Percentiles rank a stretch among this genome's conserved stretches.
phyloP scores from a whole-genome alignment of 2,888 invertebrate genomes.

The Scaptodrosophila latifasciaeformis region DNA sequence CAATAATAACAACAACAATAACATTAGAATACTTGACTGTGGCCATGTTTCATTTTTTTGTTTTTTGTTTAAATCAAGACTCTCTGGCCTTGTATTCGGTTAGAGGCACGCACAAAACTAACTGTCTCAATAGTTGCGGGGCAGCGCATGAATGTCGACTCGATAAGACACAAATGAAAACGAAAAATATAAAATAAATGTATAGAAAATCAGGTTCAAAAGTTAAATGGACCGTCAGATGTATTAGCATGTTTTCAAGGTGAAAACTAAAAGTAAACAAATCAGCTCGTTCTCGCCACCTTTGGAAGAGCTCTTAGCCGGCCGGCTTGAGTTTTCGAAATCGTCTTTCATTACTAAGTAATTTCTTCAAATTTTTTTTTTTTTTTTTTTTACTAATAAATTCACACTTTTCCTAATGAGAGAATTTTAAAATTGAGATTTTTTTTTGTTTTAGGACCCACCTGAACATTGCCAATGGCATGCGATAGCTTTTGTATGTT shows the following conservation, averaged over 20 bases:
- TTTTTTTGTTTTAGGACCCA: conserved; percentile 74
- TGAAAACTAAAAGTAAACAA: conserved; percentile 43
- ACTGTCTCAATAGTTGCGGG: too few species aligned
- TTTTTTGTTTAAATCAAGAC: too few species aligned
- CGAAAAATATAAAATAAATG: too few species aligned
- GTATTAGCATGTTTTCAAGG: conserved; percentile 55
- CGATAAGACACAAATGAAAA: too few species aligned
- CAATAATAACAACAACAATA: neutral
- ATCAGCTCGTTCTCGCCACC: conserved; percentile 16
- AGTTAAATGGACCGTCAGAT: conserved; percentile 32
- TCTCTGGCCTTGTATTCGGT: too few species aligned
- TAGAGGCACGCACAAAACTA: too few species aligned
- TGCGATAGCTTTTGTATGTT: conserved; percentile 89
- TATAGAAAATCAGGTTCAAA: conserved; percentile 51
- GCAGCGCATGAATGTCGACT: too few species aligned
- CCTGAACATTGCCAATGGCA: conserved; percentile 83
- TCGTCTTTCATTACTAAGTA: neutral
- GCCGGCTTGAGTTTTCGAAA: neutral
- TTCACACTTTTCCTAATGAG: too few species aligned
- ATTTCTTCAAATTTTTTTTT: too few species aligned
- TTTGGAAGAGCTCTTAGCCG: neutral
- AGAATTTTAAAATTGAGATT: neutral
- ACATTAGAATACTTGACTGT: too few species aligned
- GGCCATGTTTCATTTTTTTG: too few species aligned
- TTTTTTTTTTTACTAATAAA: too few species aligned